Evolutionary conservation across 2,888 invertebrate genomes (phyloP).

Genomic region (Papilio elwesi): DNA sequence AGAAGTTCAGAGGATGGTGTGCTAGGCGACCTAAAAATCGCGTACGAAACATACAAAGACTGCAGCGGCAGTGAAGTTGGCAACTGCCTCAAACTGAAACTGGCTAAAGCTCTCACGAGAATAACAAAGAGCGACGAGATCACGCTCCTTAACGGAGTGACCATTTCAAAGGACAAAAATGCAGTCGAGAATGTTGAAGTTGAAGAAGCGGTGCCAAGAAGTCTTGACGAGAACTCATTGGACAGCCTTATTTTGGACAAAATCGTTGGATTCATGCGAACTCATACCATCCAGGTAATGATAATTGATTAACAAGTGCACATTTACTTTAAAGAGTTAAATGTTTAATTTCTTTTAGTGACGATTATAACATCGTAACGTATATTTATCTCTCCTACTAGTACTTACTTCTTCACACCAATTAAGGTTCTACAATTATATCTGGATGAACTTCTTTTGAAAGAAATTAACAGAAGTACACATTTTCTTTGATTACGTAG

Average conservation of each 20-base stretch:
- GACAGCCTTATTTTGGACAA: constrained; percentile 90
- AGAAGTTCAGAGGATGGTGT: constrained; percentile 77
- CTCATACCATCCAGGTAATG: constrained; percentile 90
- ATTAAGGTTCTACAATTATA: too few relatives aligned
- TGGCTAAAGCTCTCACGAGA: constrained; percentile 90
- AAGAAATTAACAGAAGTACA: too few relatives aligned
- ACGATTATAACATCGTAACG: too few relatives aligned
- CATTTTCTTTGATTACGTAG: too few relatives aligned
- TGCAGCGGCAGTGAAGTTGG: constrained; percentile 88
- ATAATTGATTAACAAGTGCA: neutral
- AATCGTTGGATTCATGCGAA: constrained; percentile 89
- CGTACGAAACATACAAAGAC: constrained; percentile 92
- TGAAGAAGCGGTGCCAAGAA: constrained; percentile 89
- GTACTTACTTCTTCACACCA: too few relatives aligned
- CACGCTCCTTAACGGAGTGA: constrained; percentile 89
- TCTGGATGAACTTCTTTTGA: too few relatives aligned
- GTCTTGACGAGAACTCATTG: constrained; percentile 88
- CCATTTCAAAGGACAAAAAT: constrained; percentile 87
- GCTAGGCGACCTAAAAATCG: constrained; percentile 88
- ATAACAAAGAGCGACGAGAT: constrained; percentile 88
- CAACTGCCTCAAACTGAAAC: constrained; percentile 91
- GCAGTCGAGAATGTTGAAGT: constrained; percentile 82
- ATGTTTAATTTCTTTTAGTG: too few relatives aligned
- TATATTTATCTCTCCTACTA: too few relatives aligned
- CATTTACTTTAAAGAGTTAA: neutral